Conservation (phyloP, 2,888 invertebrate species). For the Tetheella fluctuosa region DNA sequence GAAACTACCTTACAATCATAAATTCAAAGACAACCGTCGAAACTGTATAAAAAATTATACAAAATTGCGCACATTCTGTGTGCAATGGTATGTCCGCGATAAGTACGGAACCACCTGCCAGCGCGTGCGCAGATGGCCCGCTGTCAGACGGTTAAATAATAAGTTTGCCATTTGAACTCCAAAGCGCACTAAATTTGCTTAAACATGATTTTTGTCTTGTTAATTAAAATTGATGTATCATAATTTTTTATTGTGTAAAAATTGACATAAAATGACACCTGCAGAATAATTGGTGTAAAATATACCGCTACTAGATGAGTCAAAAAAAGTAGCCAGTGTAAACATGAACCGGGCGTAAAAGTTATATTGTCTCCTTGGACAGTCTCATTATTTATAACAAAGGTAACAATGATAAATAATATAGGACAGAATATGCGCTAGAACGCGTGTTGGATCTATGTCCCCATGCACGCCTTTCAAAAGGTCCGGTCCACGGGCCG, state of each 20-base stretch:
- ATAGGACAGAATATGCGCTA: too few relatives aligned
- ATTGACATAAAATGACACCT: slow-evolving; percentile 1
- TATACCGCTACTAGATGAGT: neutral
- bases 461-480: too few relatives aligned
- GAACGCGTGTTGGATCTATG: too few relatives aligned
- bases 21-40: slow-evolving; percentile 25
- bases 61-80: slow-evolving; percentile 32
- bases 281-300: slow-evolving; percentile 1
- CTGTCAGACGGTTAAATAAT: slow-evolving; percentile 30
- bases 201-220: slow-evolving; percentile 4
- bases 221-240: neutral
- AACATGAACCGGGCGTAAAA: neutral
- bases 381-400: too few relatives aligned
- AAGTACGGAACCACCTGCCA: slow-evolving; percentile 18
- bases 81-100: slow-evolving; percentile 20
- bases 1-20: slow-evolving; percentile 19
- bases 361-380: neutral
- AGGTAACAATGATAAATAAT: too few relatives aligned
- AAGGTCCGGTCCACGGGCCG: too few relatives aligned
- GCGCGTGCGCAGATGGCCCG: slow-evolving; percentile 38
- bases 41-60: slow-evolving; percentile 23
- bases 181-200: slow-evolving; percentile 30
- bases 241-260: neutral
- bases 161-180: slow-evolving; percentile 45
- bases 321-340: neutral